Conservation (phyloP, 2,113 vertebrate genomes). For the Corythaixoides concolor region DNA sequence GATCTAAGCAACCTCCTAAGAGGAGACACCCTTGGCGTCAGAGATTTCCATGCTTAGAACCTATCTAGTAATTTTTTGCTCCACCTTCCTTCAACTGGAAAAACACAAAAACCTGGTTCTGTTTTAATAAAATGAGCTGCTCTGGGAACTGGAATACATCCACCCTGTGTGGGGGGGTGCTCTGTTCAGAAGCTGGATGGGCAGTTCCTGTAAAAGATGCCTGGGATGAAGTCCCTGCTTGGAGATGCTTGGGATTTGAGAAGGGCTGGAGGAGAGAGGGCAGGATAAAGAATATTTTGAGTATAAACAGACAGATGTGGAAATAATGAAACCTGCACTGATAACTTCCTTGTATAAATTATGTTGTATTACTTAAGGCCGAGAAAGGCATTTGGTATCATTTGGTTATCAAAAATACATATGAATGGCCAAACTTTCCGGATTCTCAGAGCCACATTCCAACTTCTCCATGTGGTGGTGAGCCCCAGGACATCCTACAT, state of each 20-base stretch:
- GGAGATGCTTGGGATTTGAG: neutral
- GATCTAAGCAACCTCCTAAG: neutral
- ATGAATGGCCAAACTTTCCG: neutral
- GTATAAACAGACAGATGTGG: neutral
- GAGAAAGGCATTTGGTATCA: neutral
- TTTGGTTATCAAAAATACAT: neutral
- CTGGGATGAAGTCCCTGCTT: neutral
- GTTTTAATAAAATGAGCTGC: neutral
- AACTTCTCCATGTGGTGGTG: neutral
- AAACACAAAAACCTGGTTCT: slow-evolving; percentile 44
- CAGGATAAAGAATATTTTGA: neutral
- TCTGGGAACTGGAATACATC: slow-evolving; percentile 20
- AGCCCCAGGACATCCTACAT: accelerated
- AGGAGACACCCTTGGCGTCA: slow-evolving; percentile 26
- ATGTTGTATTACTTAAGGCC: neutral
- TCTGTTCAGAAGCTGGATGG: neutral
- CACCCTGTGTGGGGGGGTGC: neutral
- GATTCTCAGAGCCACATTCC: neutral
- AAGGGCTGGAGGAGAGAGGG: neutral
- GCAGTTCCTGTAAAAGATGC: neutral
- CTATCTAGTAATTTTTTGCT: slow-evolving; percentile 23
- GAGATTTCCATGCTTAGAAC: slow-evolving; percentile 14
- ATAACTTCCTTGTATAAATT: neutral
- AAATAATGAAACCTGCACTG: neutral
- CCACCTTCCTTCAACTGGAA: slow-evolving; percentile 50